These are phyloP conservation scores for Takifugu rubripes DNA, from an alignment of 2,797 vertebrate species.

Conservation along the genomic window DNA sequence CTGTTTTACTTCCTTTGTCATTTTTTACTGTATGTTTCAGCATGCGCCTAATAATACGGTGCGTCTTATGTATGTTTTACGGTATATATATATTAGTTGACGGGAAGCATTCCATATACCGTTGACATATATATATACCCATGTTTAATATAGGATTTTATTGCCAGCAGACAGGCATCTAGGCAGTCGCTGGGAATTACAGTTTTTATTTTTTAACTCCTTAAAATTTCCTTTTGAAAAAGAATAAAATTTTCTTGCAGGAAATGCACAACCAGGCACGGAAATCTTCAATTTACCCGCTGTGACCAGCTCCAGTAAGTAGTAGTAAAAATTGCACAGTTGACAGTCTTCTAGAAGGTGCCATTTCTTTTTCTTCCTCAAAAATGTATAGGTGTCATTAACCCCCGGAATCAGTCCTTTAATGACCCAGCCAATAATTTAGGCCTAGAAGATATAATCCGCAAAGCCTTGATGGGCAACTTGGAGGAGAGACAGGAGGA, in stretches of 20 bases:
- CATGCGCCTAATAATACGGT: too few relatives aligned
- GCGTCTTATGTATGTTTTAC: too few relatives aligned
- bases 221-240: slow-evolving; percentile 9
- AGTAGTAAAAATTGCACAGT: background rate
- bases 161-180: too few relatives aligned
- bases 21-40: too few relatives aligned
- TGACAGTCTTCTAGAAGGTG: background rate
- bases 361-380: slow-evolving; percentile 32
- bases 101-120: too few relatives aligned
- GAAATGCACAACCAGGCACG: slow-evolving; percentile 95
- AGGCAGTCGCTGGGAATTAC: too few relatives aligned
- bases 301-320: slow-evolving; percentile 94
- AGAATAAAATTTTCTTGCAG: slow-evolving; percentile 68
- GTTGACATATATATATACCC: too few relatives aligned
- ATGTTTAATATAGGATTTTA: too few relatives aligned
- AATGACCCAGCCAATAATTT: slow-evolving; percentile 96
- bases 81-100: too few relatives aligned
- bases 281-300: slow-evolving; percentile 99
- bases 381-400: slow-evolving; percentile 81
- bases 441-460: slow-evolving; percentile 97
- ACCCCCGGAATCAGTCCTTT: slow-evolving; percentile 91
- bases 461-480: slow-evolving; percentile 97
- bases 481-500: slow-evolving; percentile 95
- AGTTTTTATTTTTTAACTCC: background rate
- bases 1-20: too few relatives aligned